Evolutionary conservation across 1,140 invertebrate species (phyloP).

Genomic region (Achatina immaculata): DNA sequence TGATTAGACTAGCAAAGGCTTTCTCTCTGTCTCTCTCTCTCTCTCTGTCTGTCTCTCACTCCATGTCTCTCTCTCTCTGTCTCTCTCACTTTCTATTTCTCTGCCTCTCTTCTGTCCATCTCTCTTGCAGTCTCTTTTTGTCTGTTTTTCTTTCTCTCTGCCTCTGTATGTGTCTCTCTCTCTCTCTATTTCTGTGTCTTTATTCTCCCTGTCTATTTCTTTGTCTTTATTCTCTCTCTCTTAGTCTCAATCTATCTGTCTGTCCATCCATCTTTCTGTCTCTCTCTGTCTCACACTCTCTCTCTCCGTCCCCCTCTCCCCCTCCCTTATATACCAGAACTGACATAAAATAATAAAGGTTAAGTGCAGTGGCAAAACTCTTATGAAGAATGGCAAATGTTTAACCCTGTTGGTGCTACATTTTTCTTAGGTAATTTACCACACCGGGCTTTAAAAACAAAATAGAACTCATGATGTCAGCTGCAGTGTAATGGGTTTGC

Average conservation of each 20-base stretch:
- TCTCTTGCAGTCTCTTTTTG: slow-evolving; percentile 4
- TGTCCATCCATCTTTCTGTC: not conserved
- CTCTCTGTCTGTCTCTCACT: slow-evolving; percentile 28
- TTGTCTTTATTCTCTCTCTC: not conserved
- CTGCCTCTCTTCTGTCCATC: not conserved
- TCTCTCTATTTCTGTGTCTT: slow-evolving; percentile 9
- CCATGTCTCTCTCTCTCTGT: slow-evolving; percentile 26
- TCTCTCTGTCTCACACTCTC: slow-evolving; percentile 8
- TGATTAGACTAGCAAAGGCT: too few species aligned
- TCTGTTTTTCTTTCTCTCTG: not conserved
- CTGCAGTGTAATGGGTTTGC: too few species aligned
- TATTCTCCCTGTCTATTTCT: not conserved
- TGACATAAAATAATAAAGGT: too few species aligned
- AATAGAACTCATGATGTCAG: too few species aligned
- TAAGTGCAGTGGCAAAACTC: too few species aligned
- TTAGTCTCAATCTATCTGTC: not conserved
- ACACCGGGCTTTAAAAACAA: too few species aligned
- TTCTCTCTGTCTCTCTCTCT: too few species aligned
- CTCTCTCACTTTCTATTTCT: slow-evolving; percentile 19
- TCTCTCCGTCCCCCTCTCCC: not conserved
- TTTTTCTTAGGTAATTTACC: too few species aligned
- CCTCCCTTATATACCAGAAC: too few species aligned
- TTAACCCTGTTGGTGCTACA: too few species aligned
- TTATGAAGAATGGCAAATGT: too few species aligned
- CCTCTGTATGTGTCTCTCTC: not conserved